Evolutionary conservation across 2,113 vertebrate genomes (phyloP).

Genomic region (Synodontis membranacea): DNA sequence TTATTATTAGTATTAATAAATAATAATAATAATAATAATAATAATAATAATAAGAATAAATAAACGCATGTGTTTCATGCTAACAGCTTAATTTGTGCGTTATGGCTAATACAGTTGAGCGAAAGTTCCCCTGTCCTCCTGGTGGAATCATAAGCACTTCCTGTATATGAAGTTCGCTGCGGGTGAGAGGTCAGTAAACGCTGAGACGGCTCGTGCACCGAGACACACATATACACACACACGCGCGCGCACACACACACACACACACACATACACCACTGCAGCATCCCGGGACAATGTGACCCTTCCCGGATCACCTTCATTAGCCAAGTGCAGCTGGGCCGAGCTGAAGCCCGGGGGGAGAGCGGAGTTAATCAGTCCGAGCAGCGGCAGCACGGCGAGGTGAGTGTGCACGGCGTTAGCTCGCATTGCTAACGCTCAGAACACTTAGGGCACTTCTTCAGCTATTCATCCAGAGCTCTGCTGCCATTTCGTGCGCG

Average conservation of each 20-base stretch:
- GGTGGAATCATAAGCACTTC: constrained; percentile 46
- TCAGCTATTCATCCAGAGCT: constrained; percentile 7
- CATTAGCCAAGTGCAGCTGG: constrained; percentile 52
- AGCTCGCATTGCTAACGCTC: constrained; percentile 41
- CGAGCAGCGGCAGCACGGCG: constrained; percentile 50
- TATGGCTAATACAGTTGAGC: neutral
- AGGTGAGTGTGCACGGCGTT: constrained; percentile 65
- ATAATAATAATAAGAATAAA: no score
- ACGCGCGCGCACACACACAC: no score
- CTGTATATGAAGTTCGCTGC: constrained; percentile 53
- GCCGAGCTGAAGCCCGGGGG: constrained; percentile 35
- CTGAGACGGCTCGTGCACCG: constrained; percentile 58
- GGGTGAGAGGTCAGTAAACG: constrained; percentile 65
- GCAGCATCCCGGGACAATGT: constrained; percentile 72
- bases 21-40: no score
- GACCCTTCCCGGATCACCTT: constrained; percentile 65
- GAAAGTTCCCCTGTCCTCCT: constrained; percentile 23
- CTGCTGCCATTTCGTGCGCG: constrained; percentile 30
- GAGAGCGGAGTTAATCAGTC: constrained; percentile 47
- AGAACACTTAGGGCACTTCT: constrained; percentile 36
- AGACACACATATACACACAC: no score
- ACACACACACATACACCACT: no score
- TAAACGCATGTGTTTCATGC: neutral
- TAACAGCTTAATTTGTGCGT: neutral
- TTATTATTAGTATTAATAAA: no score